Conservation (phyloP, 2,888 invertebrate genomes). For the Hirtodrosophila confusa region DNA sequence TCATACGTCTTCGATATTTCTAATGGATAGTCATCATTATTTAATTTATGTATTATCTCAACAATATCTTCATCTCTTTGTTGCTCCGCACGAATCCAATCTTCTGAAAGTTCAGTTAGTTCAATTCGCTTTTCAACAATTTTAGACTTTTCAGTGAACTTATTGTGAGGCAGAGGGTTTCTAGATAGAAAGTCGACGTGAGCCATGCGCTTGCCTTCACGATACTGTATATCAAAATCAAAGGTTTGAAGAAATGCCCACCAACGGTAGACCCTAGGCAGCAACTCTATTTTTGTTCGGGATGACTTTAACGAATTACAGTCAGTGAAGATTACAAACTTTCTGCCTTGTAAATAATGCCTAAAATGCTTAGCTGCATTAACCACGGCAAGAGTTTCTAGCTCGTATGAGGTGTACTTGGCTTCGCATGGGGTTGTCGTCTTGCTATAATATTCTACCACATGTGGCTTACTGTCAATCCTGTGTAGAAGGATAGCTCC, state of each 20-base stretch:
- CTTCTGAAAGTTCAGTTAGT: not conserved
- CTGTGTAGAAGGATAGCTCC: not conserved
- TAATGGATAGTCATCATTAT: too few relatives aligned
- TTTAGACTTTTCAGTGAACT: not conserved
- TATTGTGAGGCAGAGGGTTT: not conserved
- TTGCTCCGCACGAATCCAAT: too few relatives aligned
- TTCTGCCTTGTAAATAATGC: not conserved
- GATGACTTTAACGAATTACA: slow-evolving; percentile 28
- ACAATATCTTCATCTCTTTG: too few relatives aligned
- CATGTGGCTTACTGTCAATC: not conserved
- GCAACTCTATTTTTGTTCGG: slow-evolving; percentile 10
- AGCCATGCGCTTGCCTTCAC: slow-evolving; percentile 20
- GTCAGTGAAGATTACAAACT: not conserved
- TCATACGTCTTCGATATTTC: slow-evolving; percentile 12
- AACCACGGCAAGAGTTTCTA: not conserved
- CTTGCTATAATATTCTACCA: not conserved
- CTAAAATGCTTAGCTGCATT: not conserved
- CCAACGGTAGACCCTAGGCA: slow-evolving; percentile 24
- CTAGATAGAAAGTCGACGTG: slow-evolving; percentile 19
- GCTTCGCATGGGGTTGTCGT: not conserved
- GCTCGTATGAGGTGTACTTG: not conserved
- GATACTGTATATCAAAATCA: not conserved
- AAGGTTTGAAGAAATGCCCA: slow-evolving; percentile 26
- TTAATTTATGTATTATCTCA: too few relatives aligned
- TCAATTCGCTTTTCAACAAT: not conserved